These are phyloP conservation scores for Poeciliopsis presidionis DNA, from an alignment of 2,797 vertebrate species.

Conservation along the genomic window DNA sequence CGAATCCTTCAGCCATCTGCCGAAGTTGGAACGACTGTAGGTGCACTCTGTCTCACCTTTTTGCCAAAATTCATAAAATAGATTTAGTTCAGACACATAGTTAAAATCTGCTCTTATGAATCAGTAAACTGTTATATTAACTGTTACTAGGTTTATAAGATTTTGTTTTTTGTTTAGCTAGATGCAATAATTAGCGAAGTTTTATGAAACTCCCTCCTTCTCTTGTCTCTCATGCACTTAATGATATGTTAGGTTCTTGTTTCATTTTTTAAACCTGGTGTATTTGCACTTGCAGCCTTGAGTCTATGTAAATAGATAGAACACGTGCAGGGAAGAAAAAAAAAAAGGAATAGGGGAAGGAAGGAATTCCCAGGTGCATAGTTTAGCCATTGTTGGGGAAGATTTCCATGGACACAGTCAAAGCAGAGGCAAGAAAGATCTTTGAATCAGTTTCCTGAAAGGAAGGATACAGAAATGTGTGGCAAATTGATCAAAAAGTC, in stretches of 20 bases:
- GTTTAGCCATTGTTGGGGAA: constrained; percentile 41
- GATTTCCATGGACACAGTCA: constrained; percentile 53
- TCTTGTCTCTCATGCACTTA: background rate
- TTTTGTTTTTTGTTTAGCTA: constrained; percentile 1
- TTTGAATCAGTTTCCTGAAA: constrained; percentile 13
- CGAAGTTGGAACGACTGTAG: constrained; percentile 98
- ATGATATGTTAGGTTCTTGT: constrained; percentile 51
- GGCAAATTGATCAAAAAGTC: background rate
- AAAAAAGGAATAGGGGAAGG: background rate
- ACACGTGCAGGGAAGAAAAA: constrained; percentile 48
- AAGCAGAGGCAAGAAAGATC: constrained; percentile 30
- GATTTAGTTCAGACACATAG: background rate
- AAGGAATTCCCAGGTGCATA: constrained; percentile 51
- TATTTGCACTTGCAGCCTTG: constrained; percentile 34
- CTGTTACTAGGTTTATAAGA: background rate
- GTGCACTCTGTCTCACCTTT: constrained; percentile 62
- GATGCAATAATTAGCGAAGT: background rate
- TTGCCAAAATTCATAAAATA: background rate
- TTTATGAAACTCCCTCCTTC: background rate
- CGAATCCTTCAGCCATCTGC: constrained; percentile 92
- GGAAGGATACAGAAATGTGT: constrained; percentile 9
- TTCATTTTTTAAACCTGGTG: constrained; percentile 50
- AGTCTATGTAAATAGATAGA: constrained; percentile 19
- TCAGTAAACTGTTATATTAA: background rate
- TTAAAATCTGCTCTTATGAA: background rate